Base-by-base conservation (phyloP, 2,888 invertebrate genomes). In the Acholoe squamosa region DNA sequence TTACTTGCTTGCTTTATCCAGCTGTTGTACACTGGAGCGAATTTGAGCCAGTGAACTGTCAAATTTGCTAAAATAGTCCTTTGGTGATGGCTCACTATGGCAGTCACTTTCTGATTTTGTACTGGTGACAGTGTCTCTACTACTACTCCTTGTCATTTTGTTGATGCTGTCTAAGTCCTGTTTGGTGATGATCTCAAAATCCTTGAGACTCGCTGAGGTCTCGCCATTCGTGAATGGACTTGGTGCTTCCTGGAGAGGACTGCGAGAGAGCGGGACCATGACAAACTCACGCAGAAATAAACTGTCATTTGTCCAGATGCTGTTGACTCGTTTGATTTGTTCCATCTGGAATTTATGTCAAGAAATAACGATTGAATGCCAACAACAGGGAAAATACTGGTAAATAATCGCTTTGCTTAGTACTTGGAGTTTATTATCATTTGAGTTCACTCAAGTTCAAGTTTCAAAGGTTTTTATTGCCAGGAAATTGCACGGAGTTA, bases 271-370 rank as follows among this genome's bases (percentile, higher is more conserved):
- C 31, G 99, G 99, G 95, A 99, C 98, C 95, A 98, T 97, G 94
- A 99, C 97, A 96, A 97, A 97, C 96, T 98, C 98, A 93, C 98
- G 97, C 94, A 99, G 97, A 97, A 98, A 98, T 95, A 99, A 97
- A 96, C 98, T 98, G 96, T 99, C 99, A 90, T 98, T 97, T 56
- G 98, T 98, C 97, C 98, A 99, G 92, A 99, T 96, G 94, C 98
- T 97, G 96, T 99, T 99, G 91, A 97, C 98, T 94, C 98, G 97
- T 94, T 98, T 97, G 95, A 99, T 98, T 96, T 98, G 98, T 96
- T 99, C 99, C 96, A 98, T 98, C 99, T 99, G 96, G n/a, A n/a
- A n/a, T n/a, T n/a, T n/a, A n/a, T n/a, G n/a, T n/a, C n/a, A n/a
- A n/a, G n/a, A n/a, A n/a, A n/a, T n/a, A n/a, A n/a, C n/a, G n/a